phyloP scores from a whole-genome alignment of 2,113 vertebrate species.

The Oryctolagus cuniculus region mOryCun1.1 NC_091449.1:31363501-31364000 shows the following conservation, averaged over 20 bases:
- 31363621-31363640: neutral
- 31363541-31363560: neutral
- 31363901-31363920: conserved; percentile 5
- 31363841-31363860: neutral
- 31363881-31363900: neutral
- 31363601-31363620: neutral
- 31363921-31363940: neutral
- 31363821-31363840: neutral
- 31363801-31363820: conserved; percentile 28
- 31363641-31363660: neutral
- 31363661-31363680: neutral
- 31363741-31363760: conserved; percentile 2
- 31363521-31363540: neutral
- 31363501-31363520: neutral
- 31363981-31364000: neutral
- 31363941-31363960: neutral
- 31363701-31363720: neutral
- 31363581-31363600: neutral
- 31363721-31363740: neutral
- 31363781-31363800: conserved; percentile 8
- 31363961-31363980: neutral
- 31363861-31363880: neutral
- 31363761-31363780: conserved; percentile 30
- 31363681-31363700: neutral
- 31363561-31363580: neutral